A percentile compares a stretch with the other conserved stretches of the same genome.
phyloP scores from a whole-genome alignment of 2,888 invertebrate species.

The Bombylius discolor region DNA sequence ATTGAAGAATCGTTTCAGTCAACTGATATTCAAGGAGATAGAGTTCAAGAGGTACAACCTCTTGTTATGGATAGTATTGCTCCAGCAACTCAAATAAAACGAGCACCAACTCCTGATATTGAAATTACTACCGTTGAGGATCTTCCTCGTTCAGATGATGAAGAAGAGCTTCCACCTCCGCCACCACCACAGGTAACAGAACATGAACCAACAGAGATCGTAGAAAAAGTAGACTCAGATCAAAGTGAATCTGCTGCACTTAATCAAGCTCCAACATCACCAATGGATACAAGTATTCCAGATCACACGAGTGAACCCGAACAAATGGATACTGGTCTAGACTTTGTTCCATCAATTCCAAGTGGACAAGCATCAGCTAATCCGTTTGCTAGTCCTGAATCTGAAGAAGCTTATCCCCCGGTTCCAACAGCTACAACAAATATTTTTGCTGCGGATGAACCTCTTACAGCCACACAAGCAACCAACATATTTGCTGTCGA shows the following conservation, averaged over 20 bases:
- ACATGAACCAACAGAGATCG: slow-evolving; percentile 13
- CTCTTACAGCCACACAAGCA: slow-evolving; percentile 7
- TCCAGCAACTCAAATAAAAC: slow-evolving; percentile 22
- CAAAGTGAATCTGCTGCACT: slow-evolving; percentile 27
- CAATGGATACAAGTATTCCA: slow-evolving; percentile 18
- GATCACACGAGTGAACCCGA: slow-evolving; percentile 23
- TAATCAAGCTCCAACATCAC: slow-evolving; percentile 20
- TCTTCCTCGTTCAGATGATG: slow-evolving; percentile 33
- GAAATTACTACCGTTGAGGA: slow-evolving; percentile 36
- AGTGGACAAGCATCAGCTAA: slow-evolving; percentile 36
- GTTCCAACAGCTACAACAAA: slow-evolving; percentile 18
- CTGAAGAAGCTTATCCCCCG: slow-evolving; percentile 19
- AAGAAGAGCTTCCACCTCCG: slow-evolving; percentile 26
- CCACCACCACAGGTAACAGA: slow-evolving; percentile 16
- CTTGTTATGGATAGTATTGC: slow-evolving; percentile 22
- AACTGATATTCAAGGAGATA: neutral
- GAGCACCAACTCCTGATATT: slow-evolving; percentile 35
- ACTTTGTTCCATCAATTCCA: slow-evolving; percentile 22
- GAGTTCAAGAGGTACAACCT: neutral
- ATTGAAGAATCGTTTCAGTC: neutral
- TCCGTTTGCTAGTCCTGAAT: slow-evolving; percentile 39
- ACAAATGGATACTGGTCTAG: slow-evolving; percentile 33
- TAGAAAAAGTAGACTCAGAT: slow-evolving; percentile 19
- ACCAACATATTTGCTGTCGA: slow-evolving; percentile 16
- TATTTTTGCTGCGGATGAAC: slow-evolving; percentile 23